Evolutionary conservation across 2,797 vertebrate genomes (phyloP).

Genomic region (Xiphorhynchus erythropygius): DNA sequence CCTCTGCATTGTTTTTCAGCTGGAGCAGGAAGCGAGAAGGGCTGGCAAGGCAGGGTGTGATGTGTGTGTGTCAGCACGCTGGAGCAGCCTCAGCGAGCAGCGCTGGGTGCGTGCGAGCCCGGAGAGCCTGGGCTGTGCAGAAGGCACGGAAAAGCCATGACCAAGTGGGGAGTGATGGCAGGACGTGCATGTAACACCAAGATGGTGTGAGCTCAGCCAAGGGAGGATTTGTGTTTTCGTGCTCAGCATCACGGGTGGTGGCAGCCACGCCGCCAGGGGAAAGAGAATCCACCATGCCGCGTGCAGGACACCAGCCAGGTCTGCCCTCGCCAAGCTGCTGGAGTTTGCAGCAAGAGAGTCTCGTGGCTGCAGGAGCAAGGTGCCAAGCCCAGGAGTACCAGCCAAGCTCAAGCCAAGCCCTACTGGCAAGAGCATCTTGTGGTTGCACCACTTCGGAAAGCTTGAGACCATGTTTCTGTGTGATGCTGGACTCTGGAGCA

Average conservation of each 20-base stretch:
- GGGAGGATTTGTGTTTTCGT: not conserved
- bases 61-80: not conserved
- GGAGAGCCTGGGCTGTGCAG: not conserved
- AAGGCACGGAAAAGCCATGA: not conserved
- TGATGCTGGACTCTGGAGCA: not conserved
- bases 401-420: not conserved
- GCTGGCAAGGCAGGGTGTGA: conserved; percentile 16
- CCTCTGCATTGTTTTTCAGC: not conserved
- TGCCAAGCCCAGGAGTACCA: not conserved
- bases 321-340: fast-evolving
- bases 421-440: not conserved
- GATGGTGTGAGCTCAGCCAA: not conserved
- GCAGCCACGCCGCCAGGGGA: not conserved
- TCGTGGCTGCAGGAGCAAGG: not conserved
- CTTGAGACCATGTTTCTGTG: fast-evolving
- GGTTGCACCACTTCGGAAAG: not conserved
- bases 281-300: fast-evolving
- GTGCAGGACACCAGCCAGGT: not conserved
- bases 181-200: not conserved
- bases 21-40: not conserved
- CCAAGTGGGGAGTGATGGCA: fast-evolving
- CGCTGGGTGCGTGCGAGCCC: not conserved
- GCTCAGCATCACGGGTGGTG: fast-evolving
- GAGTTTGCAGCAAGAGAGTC: not conserved
- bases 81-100: not conserved